phyloP scores from a whole-genome alignment of 35 echinoderm and acorn worm genomes.

The Stichopus chloronotus region DNA sequence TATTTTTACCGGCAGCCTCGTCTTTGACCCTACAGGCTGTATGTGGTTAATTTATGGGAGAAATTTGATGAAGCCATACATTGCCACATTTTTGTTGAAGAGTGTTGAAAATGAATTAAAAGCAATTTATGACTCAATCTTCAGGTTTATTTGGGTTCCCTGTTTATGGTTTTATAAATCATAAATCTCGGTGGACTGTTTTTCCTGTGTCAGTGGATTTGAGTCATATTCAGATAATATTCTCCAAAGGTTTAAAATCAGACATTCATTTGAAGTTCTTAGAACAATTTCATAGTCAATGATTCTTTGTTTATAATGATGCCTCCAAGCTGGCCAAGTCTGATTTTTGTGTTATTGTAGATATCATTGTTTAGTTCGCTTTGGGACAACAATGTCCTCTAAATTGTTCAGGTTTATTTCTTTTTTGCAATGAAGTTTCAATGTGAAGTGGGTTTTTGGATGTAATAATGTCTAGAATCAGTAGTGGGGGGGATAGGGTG shows the following conservation, averaged over 20 bases:
- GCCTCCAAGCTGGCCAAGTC: no score
- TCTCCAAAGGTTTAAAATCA: not conserved
- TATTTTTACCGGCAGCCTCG: not conserved
- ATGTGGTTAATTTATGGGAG: not conserved
- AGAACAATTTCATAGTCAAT: no score
- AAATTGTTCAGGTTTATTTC: no score
- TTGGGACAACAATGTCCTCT: no score
- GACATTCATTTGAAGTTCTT: no score
- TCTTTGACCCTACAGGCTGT: not conserved
- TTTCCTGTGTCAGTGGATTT: not conserved
- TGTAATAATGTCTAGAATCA: no score
- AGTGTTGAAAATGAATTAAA: not conserved
- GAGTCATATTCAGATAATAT: not conserved
- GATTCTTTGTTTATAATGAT: no score
- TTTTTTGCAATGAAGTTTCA: no score
- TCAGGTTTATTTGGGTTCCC: not conserved
- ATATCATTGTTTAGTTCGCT: no score
- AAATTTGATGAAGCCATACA: not conserved
- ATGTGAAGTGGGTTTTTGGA: no score
- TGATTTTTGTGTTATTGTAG: no score
- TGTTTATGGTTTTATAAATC: not conserved
- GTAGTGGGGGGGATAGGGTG: no score
- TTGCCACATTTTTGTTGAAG: not conserved
- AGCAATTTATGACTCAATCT: conserved; percentile 21
- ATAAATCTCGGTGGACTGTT: not conserved